Base-by-base conservation (phyloP, 1,140 invertebrate genomes). In the Augochlora pura region DNA sequence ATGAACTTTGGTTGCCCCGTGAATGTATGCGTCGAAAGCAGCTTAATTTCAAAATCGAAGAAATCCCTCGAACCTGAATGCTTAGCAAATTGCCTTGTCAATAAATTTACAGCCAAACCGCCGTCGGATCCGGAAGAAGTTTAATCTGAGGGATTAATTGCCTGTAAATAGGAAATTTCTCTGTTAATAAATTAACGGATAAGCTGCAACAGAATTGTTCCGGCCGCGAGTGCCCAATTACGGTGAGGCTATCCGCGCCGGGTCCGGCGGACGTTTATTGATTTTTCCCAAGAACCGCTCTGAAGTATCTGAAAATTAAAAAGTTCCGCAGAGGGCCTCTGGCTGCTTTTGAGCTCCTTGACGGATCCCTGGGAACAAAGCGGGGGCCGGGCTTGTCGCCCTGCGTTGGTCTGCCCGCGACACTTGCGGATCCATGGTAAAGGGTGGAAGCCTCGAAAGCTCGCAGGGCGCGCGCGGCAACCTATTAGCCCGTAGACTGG, bases 371-470 rank as follows among this genome's bases (percentile, higher is more conserved):
- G 54, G 5, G 77, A 39, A 80, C 63, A 77, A 77, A 80, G 66
- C 16, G 21, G 16, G 12, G 16, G 12, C 39, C 38, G 46, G 49
- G 10, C 62, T 57, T 66, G 9, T 62, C 70, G 70, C n/a, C 49
- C 38, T 21, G n/a, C n/a, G 49, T 27, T 63, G 72, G 8, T 32
- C 23, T 18, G 12, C 63, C 10, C 63, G 9, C 23, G 77, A 62
- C n/a, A 5, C 49, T 74, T n/a, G 21, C 66, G 21, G 38, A 70
- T 64, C 57, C 57, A 52, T 32, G 78, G 57, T 42, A 80, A 77
- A 77, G 25, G 79, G 49, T n/a, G n/a, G 7, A 69, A 70, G 66
- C 49, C 42, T 70, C 59, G 49, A 77, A 80, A 70, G 66, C 25
- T 25, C 39, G 25, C 46, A 32, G 46, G 71, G 3, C 57, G 32